Evolutionary conservation across 2,797 vertebrate genomes (phyloP), one percentile per base, ranked within the genome.

Genomic region (Syndactyla subalaris): DNA sequence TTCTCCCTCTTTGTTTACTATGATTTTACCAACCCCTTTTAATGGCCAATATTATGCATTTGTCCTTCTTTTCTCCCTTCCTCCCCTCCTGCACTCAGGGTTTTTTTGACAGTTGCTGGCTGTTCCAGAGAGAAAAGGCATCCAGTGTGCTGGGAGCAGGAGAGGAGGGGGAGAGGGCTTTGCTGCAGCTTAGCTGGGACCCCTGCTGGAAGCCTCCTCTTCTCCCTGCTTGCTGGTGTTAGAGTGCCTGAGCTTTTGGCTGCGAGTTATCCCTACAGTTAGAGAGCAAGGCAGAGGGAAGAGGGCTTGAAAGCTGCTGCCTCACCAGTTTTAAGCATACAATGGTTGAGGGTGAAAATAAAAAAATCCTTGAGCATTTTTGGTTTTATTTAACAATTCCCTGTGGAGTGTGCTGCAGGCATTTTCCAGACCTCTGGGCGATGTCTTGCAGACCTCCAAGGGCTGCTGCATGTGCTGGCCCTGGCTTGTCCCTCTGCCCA

Each of bases 141-240:
- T 51, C 63, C 70, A 27, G 4, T 11, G n/a, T 55, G 29, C 58
- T 67, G 54, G 32, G 49, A 76, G n/a, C 67, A 41, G 73, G 46
- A 59, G 62, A 34, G 32, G 57, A 87, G 39, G 36, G 59, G 45
- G 23, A 1, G 14, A 72, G 65, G 67, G 55, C 67, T 51, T 57
- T 94, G 67, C 89, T 34, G 52, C 7, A 30, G 52, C 49, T 94
- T 85, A 82, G 46, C 61, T 96, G 91, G 91, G 94, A 93, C 73
- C 83, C 84, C 96, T 86, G 79, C 83, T 95, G 95, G 95, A 62
- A 54, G 16, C 9, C 3, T 30, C 6, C 21, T 58, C 8, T 23
- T 52, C 55, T 75, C 29, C 14, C 21, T 0, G 0, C 36, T 68
- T 81, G 21, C 55, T 73, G 76, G 32, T 29, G n/a, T 66, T 84